A percentile compares a stretch with the other conserved stretches of the same genome.
Evolutionary conservation across 2,888 invertebrate genomes (phyloP).

Genomic region (Cephalotes varians): DNA sequence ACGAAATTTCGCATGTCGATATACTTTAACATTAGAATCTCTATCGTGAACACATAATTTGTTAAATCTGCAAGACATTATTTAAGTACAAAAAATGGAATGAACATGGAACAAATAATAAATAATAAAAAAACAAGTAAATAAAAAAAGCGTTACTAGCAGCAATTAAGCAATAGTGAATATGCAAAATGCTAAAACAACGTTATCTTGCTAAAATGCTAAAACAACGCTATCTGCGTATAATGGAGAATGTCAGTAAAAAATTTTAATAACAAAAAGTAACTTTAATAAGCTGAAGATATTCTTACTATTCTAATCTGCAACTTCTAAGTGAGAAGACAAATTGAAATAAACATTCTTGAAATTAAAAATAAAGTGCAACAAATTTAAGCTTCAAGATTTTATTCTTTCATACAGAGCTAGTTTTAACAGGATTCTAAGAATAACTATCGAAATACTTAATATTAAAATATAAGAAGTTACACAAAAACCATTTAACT

Average conservation of each 20-base stretch:
- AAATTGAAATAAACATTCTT: not conserved
- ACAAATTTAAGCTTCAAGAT: not conserved
- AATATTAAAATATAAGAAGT: no score
- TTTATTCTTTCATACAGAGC: not conserved
- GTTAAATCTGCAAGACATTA: conserved; percentile 17
- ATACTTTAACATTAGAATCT: not conserved
- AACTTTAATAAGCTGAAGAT: not conserved
- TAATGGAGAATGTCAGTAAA: not conserved
- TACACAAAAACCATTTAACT: not conserved
- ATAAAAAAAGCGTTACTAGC: not conserved
- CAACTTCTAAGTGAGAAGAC: not conserved
- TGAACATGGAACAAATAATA: not conserved
- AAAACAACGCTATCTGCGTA: not conserved
- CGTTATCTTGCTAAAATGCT: not conserved
- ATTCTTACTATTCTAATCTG: not conserved
- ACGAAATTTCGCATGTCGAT: conserved; percentile 12
- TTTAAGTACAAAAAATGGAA: not conserved
- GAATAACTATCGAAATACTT: not conserved
- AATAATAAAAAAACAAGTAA: not conserved
- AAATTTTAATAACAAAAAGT: not conserved
- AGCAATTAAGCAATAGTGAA: not conserved
- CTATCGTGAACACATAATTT: not conserved
- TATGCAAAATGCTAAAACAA: not conserved
- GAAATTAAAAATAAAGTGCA: not conserved
- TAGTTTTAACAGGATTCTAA: not conserved